Evolutionary conservation across 1,140 invertebrate species (phyloP), one percentile per base, ranked within the genome.

Genomic region (Drosophila varians): DNA sequence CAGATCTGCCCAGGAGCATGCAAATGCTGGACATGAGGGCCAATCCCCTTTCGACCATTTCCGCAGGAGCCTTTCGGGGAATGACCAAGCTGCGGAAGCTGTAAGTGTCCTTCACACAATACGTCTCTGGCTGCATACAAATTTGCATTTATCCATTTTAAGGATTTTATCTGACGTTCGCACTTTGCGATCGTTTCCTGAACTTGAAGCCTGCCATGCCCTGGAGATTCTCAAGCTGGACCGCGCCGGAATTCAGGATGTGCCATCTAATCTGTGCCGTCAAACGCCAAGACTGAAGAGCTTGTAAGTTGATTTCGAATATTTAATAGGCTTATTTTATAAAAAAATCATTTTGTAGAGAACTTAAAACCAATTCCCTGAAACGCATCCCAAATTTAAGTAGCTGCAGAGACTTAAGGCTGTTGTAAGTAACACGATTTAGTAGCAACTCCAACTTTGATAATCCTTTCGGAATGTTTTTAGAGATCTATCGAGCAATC

Each of bases 401-500:
- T 60, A 93, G 94, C 48, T 97, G 96, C 91, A 92, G 92, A 58
- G 94, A 97, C 80, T 94, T 98, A 48, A 93, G 95, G 83, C 94
- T 97, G 79, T 93, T 98, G 97, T 98, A 93, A 97, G 97, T 97
- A 49, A 14, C n/a, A 16, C 4, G 36, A 38, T 14, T 5, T n/a
- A n/a, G n/a, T n/a, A n/a, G n/a, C n/a, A n/a, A n/a, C n/a, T n/a
- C n/a, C n/a, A n/a, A n/a, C n/a, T n/a, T n/a, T n/a, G n/a, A n/a
- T n/a, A n/a, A n/a, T n/a, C n/a, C n/a, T n/a, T n/a, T n/a, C n/a
- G n/a, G n/a, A n/a, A n/a, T n/a, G n/a, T n/a, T n/a, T 12, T 4
- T 92, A 99, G 98, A 88, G 96, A 98, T 92, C 92, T 99, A 90
- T 95, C 96, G 18, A 95, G 94, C 86, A 99, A 99, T 92, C 91